Evolutionary conservation across 2,113 vertebrate species (phyloP).

Genomic region (Bubo scandiacus): DNA sequence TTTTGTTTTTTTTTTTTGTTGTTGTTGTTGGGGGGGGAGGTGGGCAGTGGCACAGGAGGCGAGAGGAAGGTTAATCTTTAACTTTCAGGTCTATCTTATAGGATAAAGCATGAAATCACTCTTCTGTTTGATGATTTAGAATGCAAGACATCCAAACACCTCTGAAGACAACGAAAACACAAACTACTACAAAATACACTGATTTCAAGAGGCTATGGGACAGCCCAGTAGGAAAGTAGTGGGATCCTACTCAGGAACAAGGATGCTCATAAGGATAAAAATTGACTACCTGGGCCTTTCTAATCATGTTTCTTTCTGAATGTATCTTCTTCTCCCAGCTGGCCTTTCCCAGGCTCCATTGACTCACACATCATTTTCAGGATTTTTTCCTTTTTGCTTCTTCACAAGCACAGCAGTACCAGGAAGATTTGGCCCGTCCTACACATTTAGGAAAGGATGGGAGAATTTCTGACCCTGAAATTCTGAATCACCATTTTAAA

Average conservation of each 20-base stretch:
- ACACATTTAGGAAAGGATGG: background rate
- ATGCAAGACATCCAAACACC: background rate
- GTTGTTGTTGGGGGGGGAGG: too few species aligned
- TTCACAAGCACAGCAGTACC: background rate
- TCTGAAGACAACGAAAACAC: background rate
- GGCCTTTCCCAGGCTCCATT: background rate
- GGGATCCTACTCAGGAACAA: background rate
- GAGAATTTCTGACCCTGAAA: background rate
- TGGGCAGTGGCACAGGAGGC: rapidly evolving
- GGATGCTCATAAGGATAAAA: background rate
- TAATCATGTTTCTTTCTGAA: background rate
- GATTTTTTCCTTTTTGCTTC: background rate
- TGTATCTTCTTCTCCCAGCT: background rate
- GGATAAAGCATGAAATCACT: background rate
- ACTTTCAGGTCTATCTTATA: background rate
- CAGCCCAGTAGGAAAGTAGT: background rate
- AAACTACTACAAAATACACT: background rate
- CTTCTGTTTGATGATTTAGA: background rate
- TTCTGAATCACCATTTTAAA: background rate
- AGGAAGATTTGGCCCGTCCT: background rate
- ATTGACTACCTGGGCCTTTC: rapidly evolving
- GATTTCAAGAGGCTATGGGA: background rate
- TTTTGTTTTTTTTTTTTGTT: background rate
- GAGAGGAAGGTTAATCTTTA: background rate
- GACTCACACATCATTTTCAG: background rate